Evolutionary conservation across 2,113 vertebrate genomes (phyloP), one percentile per base, ranked within the genome.

Genomic region (Lagopus leucura): DNA sequence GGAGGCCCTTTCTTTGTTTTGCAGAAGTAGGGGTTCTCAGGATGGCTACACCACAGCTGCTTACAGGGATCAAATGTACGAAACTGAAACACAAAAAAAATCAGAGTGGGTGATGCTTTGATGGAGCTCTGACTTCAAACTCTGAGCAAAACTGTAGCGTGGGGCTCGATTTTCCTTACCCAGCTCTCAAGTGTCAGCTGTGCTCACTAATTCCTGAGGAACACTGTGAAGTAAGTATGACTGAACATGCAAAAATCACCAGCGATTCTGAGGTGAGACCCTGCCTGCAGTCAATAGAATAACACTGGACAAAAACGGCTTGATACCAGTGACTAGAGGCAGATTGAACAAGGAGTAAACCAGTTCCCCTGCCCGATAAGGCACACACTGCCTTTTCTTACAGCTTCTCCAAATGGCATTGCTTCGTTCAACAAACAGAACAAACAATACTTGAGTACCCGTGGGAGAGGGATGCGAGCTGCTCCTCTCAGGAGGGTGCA

Each of bases 1-100:
- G 99, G 99, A 4, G 99, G 99, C 11, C 99, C 99, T 97, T 99
- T 99, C 98, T 99, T 99, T 81, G 99, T 99, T 96, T 99, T 99
- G 97, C 99, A 99, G 97, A 99, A 99, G 96, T 99, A 99, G 66
- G 99, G 99, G 91, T 99, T 99, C 96, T 99, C 99, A 0, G 99
- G 99, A 94, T 99, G 99, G 96, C 99, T 99, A 42, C 99, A 99
- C 99, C 99, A 99, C 76, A 99, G 98, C 94, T 99, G 99, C 95
- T 99, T 99, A 96, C 99, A 99, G 52, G 99, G 99, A 90, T 99
- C 99, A 48, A 99, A 99, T 1, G 99, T 98, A 52, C 99, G 99
- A 97, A 99, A 99, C 99, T 99, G 98, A 54, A 98, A 97, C n/a
- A 90, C 60, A 92, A 88, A 57, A 2, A 45, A 83, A 64, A 50